Conservation (phyloP, 2,113 vertebrate species). For the Crotalus horridus region DNA sequence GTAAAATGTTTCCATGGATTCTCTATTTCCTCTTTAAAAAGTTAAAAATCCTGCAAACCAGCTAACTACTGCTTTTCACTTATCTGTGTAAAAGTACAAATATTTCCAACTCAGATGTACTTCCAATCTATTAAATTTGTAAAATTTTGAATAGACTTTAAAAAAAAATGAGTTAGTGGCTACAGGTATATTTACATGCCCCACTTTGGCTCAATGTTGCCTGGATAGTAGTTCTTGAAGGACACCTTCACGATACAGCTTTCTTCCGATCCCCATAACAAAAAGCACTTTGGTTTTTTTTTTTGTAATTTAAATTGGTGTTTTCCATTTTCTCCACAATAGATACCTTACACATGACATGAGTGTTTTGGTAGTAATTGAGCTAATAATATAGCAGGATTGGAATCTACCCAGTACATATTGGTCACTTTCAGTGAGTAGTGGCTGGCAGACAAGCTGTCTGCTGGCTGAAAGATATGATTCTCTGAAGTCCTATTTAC, state of each 20-base stretch:
- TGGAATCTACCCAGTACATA: background rate
- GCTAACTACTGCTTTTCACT: background rate
- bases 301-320: background rate
- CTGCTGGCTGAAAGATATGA: background rate
- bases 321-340: background rate
- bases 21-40: background rate
- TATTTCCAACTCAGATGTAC: background rate
- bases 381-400: background rate
- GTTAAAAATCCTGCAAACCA: background rate
- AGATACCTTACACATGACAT: background rate
- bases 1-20: background rate
- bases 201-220: background rate
- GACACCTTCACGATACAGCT: background rate
- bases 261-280: background rate
- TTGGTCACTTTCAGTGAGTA: background rate
- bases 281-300: background rate
- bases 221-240: background rate
- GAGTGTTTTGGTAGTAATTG: background rate
- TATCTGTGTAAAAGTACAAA: background rate
- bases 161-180: background rate
- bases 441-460: background rate
- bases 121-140: background rate
- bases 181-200: background rate
- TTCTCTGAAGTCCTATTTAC: background rate
- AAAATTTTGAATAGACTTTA: background rate